Base-by-base conservation (phyloP, 2,888 invertebrate genomes). In the Amphipyra berbera region DNA sequence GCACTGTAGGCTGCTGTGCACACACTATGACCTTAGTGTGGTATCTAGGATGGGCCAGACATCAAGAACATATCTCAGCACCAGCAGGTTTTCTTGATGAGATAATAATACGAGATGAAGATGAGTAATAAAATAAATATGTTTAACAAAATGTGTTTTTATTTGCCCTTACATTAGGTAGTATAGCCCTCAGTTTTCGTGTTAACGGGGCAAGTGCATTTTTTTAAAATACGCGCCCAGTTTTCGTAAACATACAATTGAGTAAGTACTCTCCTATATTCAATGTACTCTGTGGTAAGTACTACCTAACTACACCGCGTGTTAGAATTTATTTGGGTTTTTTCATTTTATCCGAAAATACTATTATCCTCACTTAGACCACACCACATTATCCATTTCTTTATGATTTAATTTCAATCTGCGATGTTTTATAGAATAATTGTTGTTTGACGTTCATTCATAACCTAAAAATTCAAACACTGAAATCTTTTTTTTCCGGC, bases 21-120 rank as follows among this genome's bases (percentile, higher is more conserved):
- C 68, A 75, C 49, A 44, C 62, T 0, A 67, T 76, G 71, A 71
- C 65, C 2, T 13, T 76, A 15, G 47, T 72, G n/a, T 71, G 65
- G 66, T 71, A 57, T 57, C 47, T 74, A 37, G 48, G 61, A 37
- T 68, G 71, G 71, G 66, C 63, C 33, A 48, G 74, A 21, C 50
- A 67, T 41, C 40, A 64, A 37, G 41, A 46, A 44, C 33, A 63
- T 48, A 56, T 59, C 7, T 12, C 45, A 30, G 45, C 58, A 44
- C 64, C 64, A 6, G 56, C 59, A 35, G 27, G n/a, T 9, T 50
- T 59, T 59, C 49, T 64, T 10, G 64, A 64, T 50, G 55, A 55
- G 13, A 35, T 61, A 58, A 35, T 57, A 21, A 8, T 37, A 40
- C n/a, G 48, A 40, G 46, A 55, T 46, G 38, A 38, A 0, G 50